phyloP scores from a whole-genome alignment of 1,140 invertebrate species.

The Agraylea sexmaculata region DNA sequence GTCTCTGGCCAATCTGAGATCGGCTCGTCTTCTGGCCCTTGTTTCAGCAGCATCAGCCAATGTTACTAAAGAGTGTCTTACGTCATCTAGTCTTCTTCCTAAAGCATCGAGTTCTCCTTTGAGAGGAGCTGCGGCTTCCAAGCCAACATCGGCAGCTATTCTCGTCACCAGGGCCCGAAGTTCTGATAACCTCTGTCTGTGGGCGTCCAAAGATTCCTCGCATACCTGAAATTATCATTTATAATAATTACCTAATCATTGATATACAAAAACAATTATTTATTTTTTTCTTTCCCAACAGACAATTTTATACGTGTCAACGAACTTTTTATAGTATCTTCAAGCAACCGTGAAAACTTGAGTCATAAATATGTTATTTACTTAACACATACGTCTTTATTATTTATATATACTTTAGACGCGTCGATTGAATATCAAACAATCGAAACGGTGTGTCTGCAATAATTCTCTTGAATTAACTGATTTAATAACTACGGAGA shows the following conservation, averaged over 20 bases:
- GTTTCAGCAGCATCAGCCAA: slow-evolving; percentile 64
- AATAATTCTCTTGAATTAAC: no score
- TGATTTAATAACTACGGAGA: no score
- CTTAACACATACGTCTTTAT: no score
- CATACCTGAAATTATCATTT: slow-evolving; percentile 44
- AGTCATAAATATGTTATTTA: slow-evolving; percentile 1
- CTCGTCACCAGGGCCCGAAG: slow-evolving; percentile 60
- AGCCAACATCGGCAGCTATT: slow-evolving; percentile 63
- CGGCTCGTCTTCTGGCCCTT: slow-evolving; percentile 41
- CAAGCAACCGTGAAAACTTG: neutral
- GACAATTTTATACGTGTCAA: no score
- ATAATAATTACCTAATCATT: neutral
- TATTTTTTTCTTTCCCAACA: no score
- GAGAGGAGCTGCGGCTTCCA: slow-evolving; percentile 52
- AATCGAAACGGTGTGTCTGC: no score
- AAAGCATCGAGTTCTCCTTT: slow-evolving; percentile 66
- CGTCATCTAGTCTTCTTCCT: slow-evolving; percentile 62
- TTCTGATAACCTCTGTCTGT: slow-evolving; percentile 55
- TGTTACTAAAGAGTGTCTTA: slow-evolving; percentile 56
- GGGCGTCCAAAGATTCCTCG: slow-evolving; percentile 58
- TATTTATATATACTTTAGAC: no score
- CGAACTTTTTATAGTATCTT: slow-evolving; percentile 1
- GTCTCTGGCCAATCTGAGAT: slow-evolving; percentile 44
- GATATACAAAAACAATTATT: no score
- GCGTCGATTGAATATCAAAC: no score